These are phyloP conservation scores for Microcebus ravelobensis DNA, from an alignment of 2,113 vertebrate genomes.

Conservation along the genomic window DNA sequence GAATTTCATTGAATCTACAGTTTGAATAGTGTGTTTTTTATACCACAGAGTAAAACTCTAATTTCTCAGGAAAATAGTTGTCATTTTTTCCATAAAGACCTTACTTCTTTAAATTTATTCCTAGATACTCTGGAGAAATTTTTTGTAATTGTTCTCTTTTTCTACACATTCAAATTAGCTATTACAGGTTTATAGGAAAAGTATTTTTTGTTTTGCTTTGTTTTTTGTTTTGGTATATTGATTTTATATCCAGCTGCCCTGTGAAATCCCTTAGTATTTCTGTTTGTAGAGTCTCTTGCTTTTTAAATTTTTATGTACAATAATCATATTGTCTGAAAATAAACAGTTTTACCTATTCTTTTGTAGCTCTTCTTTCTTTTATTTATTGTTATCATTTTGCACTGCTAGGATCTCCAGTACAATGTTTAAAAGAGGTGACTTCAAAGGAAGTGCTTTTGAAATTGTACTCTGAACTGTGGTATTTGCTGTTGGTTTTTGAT, in stretches of 20 bases:
- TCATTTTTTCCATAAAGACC: not conserved
- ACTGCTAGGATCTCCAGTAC: not conserved
- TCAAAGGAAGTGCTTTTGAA: not conserved
- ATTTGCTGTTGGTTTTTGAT: not conserved
- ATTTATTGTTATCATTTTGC: not conserved
- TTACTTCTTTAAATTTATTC: constrained; percentile 5
- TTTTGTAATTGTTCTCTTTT: not conserved
- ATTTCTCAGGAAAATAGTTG: not conserved
- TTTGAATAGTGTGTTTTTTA: not conserved
- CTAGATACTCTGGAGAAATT: not conserved
- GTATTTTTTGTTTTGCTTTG: not conserved
- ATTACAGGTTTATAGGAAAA: not conserved
- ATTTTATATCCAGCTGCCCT: not conserved
- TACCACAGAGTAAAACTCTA: not conserved
- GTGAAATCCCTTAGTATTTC: not conserved
- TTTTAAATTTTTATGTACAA: not conserved
- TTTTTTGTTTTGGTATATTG: not conserved
- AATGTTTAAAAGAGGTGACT: not conserved
- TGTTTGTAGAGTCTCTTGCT: not conserved
- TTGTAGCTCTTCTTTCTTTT: not conserved
- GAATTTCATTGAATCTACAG: not conserved
- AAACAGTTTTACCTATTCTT: not conserved
- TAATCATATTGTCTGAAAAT: not conserved
- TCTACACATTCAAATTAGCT: not conserved
- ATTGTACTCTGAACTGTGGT: not conserved